phyloP scores from a whole-genome alignment of 2,797 vertebrate species.

The Sphenodon punctatus region DNA sequence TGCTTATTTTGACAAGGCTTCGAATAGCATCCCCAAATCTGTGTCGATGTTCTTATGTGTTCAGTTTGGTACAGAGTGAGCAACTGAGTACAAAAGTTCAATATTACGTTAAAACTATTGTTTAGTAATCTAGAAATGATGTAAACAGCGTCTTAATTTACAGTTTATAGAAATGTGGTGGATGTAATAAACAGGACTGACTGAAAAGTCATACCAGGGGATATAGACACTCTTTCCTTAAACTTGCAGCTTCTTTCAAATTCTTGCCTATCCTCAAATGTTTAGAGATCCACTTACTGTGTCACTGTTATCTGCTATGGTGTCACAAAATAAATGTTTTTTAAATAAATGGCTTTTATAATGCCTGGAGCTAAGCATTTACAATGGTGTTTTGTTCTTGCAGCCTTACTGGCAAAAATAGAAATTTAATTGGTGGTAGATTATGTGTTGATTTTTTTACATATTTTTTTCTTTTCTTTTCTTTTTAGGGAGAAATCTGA shows the following conservation, averaged over 20 bases:
- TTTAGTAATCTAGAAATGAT: background rate
- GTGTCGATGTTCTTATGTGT: too few species aligned
- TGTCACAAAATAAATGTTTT: background rate
- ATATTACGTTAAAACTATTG: background rate
- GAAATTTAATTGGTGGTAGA: background rate
- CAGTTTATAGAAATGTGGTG: constrained; percentile 12
- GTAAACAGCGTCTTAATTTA: background rate
- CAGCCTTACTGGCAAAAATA: background rate
- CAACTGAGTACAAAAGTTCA: background rate
- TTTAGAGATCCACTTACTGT: background rate
- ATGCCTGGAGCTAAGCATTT: background rate
- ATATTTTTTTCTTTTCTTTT: background rate
- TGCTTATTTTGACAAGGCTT: too few species aligned
- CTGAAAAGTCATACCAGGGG: background rate
- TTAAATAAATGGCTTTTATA: background rate
- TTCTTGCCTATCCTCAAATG: background rate
- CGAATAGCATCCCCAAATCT: too few species aligned
- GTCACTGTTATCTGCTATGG: background rate
- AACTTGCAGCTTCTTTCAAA: background rate
- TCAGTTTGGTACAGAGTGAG: background rate
- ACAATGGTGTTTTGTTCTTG: background rate
- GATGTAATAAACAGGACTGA: background rate
- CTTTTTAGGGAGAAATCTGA: background rate
- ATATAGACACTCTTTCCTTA: background rate
- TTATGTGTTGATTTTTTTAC: background rate